These are phyloP conservation scores for Gymnocheta viridis DNA, from an alignment of 2,888 invertebrate genomes.

Conservation along the genomic window DNA sequence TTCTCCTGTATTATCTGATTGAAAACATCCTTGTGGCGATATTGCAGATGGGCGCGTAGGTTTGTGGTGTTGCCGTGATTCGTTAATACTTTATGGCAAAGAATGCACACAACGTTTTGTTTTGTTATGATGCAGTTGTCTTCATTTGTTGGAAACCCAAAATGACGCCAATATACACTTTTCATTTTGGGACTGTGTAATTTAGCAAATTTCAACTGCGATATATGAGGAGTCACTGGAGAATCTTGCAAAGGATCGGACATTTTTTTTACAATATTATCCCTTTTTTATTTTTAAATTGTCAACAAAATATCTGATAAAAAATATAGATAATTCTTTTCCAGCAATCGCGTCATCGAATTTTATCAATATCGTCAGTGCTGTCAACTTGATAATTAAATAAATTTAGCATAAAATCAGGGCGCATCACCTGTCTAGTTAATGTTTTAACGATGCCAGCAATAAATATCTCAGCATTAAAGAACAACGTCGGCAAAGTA, in stretches of 20 bases:
- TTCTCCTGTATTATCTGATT: constrained; percentile 77
- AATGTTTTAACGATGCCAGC: background rate
- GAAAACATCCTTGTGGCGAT: constrained; percentile 79
- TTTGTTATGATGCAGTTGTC: constrained; percentile 80
- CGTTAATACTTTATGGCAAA: constrained; percentile 79
- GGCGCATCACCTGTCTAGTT: background rate
- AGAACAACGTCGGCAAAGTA: too few relatives aligned
- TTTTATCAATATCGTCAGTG: constrained; percentile 68
- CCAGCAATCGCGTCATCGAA: constrained; percentile 62
- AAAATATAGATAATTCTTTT: constrained; percentile 57
- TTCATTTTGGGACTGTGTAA: constrained; percentile 81
- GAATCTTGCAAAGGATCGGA: constrained; percentile 68
- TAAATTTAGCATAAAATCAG: background rate
- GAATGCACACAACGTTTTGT: constrained; percentile 80
- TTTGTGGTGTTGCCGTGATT: constrained; percentile 82
- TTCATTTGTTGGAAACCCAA: constrained; percentile 81
- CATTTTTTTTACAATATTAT: constrained; percentile 49
- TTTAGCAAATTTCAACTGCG: constrained; percentile 77
- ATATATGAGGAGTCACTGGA: constrained; percentile 66
- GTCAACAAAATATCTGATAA: constrained; percentile 54
- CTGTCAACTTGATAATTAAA: constrained; percentile 65
- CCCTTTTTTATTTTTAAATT: constrained; percentile 46
- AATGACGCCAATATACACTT: constrained; percentile 81
- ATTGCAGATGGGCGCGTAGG: constrained; percentile 79
- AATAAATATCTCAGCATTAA: too few relatives aligned